Evolutionary conservation across 1,140 invertebrate genomes (phyloP).

Genomic region (Drosophila saltans): DNA sequence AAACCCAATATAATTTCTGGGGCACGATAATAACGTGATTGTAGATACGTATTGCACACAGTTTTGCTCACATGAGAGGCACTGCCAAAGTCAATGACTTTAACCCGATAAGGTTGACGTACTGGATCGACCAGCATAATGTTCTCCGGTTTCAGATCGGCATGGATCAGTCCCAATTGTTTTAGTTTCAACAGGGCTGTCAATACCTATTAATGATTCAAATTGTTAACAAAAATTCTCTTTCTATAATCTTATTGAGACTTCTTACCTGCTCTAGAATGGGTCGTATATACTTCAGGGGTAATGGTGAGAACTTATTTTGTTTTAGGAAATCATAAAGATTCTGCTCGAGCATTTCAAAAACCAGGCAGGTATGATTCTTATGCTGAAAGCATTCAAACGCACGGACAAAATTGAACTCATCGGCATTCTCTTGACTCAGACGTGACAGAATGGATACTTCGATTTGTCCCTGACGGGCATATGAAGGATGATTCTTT

Average conservation of each 20-base stretch:
- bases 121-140: conserved; percentile 99
- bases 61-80: conserved; percentile 99
- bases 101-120: conserved; percentile 97
- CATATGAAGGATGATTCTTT: conserved; percentile 99
- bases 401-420: conserved; percentile 99
- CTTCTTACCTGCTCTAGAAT: conserved; percentile 96
- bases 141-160: conserved; percentile 99
- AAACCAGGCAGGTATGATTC: conserved; percentile 99
- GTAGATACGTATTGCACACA: conserved; percentile 99
- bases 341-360: conserved; percentile 99
- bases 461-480: conserved; percentile 99
- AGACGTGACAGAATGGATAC: conserved; percentile 98
- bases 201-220: conserved; percentile 83
- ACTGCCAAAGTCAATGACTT: conserved; percentile 99
- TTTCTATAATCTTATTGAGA: too few relatives aligned
- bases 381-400: conserved; percentile 99
- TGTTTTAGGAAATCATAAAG: conserved; percentile 99
- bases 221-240: too few relatives aligned
- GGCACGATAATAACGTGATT: conserved; percentile 99
- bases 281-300: conserved; percentile 98
- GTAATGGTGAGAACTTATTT: conserved; percentile 99
- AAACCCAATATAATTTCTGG: conserved; percentile 99
- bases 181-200: conserved; percentile 98
- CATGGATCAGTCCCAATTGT: conserved; percentile 99
- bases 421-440: conserved; percentile 99